A percentile compares a stretch with the other conserved stretches of the same genome.
phyloP scores from a whole-genome alignment of 53 echinoderm and acorn worm species.

The Hippasteria phrygiana region DNA sequence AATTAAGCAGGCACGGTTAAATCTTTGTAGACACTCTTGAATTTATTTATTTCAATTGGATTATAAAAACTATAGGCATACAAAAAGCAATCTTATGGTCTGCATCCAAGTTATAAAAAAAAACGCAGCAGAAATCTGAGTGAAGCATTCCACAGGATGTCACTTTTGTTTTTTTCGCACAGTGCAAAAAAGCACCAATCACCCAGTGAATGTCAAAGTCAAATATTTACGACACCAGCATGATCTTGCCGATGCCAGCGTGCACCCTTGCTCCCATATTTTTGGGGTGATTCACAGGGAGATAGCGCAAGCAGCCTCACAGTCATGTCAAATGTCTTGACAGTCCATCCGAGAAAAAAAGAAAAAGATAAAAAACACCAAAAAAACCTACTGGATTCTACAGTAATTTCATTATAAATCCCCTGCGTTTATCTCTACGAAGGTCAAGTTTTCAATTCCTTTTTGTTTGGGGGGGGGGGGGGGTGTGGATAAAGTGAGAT shows the following conservation, averaged over 20 bases:
- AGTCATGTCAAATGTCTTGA: slow-evolving; percentile 23
- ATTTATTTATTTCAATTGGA: no score
- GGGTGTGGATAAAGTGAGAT: background rate
- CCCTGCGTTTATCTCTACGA: background rate
- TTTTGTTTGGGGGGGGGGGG: background rate
- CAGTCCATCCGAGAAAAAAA: background rate
- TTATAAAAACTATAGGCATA: no score
- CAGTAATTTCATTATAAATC: slow-evolving; percentile 26
- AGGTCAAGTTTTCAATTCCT: background rate
- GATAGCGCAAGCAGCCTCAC: slow-evolving; percentile 30
- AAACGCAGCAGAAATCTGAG: no score
- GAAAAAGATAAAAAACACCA: no score
- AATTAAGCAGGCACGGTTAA: no score
- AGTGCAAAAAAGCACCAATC: background rate
- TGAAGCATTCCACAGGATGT: background rate
- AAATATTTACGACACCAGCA: slow-evolving; percentile 29
- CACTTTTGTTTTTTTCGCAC: background rate
- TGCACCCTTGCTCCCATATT: slow-evolving; percentile 22
- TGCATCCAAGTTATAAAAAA: no score
- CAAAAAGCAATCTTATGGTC: no score
- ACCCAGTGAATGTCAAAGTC: slow-evolving; percentile 21
- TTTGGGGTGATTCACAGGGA: slow-evolving; percentile 23
- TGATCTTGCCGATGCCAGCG: background rate
- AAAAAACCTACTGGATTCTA: background rate
- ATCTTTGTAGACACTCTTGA: no score